Evolutionary conservation across 2,888 invertebrate genomes (phyloP), one percentile per base, ranked within the genome.

Genomic region (Mimumesa dahlbomi): DNA sequence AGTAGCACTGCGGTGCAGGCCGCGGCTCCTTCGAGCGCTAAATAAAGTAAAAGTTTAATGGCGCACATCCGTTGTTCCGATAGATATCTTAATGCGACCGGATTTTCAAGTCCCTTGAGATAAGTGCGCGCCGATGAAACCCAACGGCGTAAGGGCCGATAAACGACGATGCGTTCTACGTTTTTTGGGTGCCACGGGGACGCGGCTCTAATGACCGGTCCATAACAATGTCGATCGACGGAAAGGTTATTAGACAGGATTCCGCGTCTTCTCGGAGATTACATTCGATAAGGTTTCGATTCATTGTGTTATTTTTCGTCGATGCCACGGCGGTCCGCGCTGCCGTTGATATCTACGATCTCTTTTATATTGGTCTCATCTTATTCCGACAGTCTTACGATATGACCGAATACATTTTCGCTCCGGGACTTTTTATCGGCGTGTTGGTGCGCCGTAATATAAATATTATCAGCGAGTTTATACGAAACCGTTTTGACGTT

Each of bases 51-150:
- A 88, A 87, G 84, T 87, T 88, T 88, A 87, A 88, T 88, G 84
- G 86, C 81, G 84, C 84, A 86, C 88, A 88, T 88, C 87, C 88
- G 88, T 88, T 86, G 87, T 87, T 87, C 85, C 83, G 88, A 88
- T 88, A 87, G 86, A 88, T 88, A 88, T 88, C 88, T 88, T 88
- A 88, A 88, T 88, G 88, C 88, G 88, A 88, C 88, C 88, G 88
- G 88, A 88, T 88, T 88, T 88, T 88, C 88, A 85, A 87, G 87
- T 87, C 86, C 80, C 84, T 82, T 82, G 75, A 81, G 85, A 85
- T 85, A 83, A 85, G 82, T 85, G 81, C 82, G 82, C 82, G 73
- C 76, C 79, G 77, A 80, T 80, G 80, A 78, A 70, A 74, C 68
- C 68, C 74, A 78, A 63, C 74, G 69, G 72, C 63, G 70, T 58